Conservation (phyloP, 2,113 vertebrate species). For the Phylloscopus trochiloides region DNA sequence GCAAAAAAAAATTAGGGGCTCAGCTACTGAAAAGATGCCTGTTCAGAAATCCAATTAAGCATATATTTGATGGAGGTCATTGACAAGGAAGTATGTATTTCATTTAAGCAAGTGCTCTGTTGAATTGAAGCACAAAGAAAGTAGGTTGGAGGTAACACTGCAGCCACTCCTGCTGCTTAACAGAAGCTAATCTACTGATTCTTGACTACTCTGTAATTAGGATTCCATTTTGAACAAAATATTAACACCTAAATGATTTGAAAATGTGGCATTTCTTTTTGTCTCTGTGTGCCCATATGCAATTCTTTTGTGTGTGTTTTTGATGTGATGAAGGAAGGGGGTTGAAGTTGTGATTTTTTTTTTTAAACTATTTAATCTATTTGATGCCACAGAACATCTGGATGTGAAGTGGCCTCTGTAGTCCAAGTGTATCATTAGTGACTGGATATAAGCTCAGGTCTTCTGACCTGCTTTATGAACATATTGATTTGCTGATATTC, state of each 20-base stretch:
- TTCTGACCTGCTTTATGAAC: neutral
- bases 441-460: neutral
- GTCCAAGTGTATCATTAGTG: neutral
- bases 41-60: neutral
- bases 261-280: neutral
- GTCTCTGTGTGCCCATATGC: neutral
- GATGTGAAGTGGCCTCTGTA: neutral
- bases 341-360: neutral
- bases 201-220: neutral
- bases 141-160: neutral
- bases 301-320: neutral
- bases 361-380: neutral
- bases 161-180: neutral
- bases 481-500: neutral
- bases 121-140: neutral
- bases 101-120: neutral
- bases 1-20: neutral
- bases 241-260: neutral
- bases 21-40: neutral
- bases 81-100: neutral
- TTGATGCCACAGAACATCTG: neutral
- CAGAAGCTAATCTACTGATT: neutral
- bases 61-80: neutral
- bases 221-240: neutral
- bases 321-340: neutral